These are phyloP conservation scores for Ceraclea dissimilis DNA, from an alignment of 2,888 invertebrate genomes.

Conservation along the genomic window DNA sequence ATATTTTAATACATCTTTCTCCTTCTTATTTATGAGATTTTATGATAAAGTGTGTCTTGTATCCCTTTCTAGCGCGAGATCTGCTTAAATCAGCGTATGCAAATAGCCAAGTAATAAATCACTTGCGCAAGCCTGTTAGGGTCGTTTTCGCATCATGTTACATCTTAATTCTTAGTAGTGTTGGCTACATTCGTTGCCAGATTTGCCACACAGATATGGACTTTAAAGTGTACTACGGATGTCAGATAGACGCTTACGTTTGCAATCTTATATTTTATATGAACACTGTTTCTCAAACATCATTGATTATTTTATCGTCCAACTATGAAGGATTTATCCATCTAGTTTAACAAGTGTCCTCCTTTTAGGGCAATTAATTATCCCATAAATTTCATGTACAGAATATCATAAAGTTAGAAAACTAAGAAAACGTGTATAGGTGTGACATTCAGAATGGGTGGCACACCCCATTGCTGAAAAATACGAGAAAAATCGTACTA, in stretches of 20 bases:
- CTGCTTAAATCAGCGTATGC: slow-evolving; percentile 53
- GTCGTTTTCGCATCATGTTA: slow-evolving; percentile 56
- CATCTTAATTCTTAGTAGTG: slow-evolving; percentile 51
- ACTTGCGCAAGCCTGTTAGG: slow-evolving; percentile 41
- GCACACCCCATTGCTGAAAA: no score
- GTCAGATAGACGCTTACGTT: slow-evolving; percentile 15
- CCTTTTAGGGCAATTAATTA: no score
- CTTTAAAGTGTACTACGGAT: slow-evolving; percentile 15
- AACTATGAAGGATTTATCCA: background rate
- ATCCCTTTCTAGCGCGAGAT: slow-evolving; percentile 34
- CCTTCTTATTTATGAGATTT: slow-evolving; percentile 8
- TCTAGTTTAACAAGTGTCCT: background rate
- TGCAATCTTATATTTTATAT: slow-evolving; percentile 7
- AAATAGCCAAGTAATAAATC: slow-evolving; percentile 54
- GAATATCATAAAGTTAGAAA: no score
- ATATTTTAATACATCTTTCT: slow-evolving; percentile 15
- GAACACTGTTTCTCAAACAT: slow-evolving; percentile 2
- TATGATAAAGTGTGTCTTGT: slow-evolving; percentile 16
- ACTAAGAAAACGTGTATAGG: no score
- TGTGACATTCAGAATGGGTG: no score
- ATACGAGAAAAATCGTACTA: no score
- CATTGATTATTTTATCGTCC: background rate
- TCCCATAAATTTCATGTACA: no score
- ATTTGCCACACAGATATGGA: slow-evolving; percentile 21
- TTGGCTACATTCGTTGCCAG: slow-evolving; percentile 24